Evolutionary conservation across 2,797 vertebrate genomes (phyloP).

Genomic region (Ateles fusciceps): DNA sequence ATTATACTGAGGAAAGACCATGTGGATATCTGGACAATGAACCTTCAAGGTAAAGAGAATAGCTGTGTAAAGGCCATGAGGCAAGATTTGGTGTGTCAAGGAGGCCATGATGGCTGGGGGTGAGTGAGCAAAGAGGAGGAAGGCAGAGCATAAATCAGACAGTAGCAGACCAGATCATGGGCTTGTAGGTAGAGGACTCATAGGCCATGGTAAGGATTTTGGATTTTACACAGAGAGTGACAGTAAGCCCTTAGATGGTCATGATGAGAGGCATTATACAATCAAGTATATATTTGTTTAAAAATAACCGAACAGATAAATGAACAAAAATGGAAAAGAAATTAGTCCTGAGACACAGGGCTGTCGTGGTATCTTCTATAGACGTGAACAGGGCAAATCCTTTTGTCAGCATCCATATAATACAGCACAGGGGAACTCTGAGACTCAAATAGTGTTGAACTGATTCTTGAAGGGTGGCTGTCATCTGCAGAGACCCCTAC

Average conservation of each 20-base stretch:
- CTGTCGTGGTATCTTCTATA: not conserved
- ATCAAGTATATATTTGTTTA: not conserved
- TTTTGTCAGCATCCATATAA: not conserved
- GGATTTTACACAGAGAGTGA: not conserved
- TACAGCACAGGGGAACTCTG: not conserved
- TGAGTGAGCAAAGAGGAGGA: not conserved
- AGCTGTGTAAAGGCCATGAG: not conserved
- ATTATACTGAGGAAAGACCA: not conserved
- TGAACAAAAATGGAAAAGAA: not conserved
- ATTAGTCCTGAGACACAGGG: not conserved
- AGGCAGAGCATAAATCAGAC: not conserved
- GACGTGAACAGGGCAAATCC: not conserved
- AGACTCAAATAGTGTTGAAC: not conserved
- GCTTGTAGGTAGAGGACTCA: accelerated
- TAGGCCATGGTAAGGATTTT: not conserved
- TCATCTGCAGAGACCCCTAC: not conserved
- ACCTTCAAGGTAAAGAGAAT: not conserved
- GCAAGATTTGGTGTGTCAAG: not conserved
- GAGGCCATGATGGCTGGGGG: not conserved
- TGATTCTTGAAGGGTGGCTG: not conserved
- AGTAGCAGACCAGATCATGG: not conserved
- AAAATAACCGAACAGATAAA: not conserved
- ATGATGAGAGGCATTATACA: not conserved
- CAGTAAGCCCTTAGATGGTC: not conserved
- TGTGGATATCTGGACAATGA: not conserved